Conservation (phyloP, 2,888 invertebrate genomes). For the Allacma fusca region DNA sequence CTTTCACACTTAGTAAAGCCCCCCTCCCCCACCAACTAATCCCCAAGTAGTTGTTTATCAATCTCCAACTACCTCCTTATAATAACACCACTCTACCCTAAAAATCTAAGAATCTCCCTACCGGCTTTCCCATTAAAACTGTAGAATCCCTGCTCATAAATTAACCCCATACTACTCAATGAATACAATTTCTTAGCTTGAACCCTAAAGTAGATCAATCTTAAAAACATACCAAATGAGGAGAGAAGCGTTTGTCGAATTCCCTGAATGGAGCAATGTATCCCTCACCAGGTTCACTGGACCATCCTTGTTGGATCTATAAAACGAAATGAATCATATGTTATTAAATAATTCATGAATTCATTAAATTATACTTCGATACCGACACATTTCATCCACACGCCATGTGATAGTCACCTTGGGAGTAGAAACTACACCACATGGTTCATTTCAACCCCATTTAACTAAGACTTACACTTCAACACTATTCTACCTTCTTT, state of each 20-base stretch:
- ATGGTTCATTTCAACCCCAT: not conserved
- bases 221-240: slow-evolving; percentile 77
- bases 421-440: not conserved
- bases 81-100: not conserved
- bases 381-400: not conserved
- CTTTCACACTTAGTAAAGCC: too few species aligned
- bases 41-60: too few species aligned
- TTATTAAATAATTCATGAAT: slow-evolving; percentile 12
- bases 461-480: too few species aligned
- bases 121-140: too few species aligned
- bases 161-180: too few species aligned
- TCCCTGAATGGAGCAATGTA: slow-evolving; percentile 90
- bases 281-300: slow-evolving; percentile 95
- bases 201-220: not conserved
- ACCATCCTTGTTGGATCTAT: slow-evolving; percentile 63
- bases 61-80: too few species aligned
- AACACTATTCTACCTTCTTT: too few species aligned
- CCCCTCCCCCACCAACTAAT: too few species aligned
- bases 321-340: slow-evolving; percentile 25
- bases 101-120: not conserved
- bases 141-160: too few species aligned
- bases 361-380: not conserved
- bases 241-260: slow-evolving; percentile 95
- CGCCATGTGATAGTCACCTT: not conserved
- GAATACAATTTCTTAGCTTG: too few species aligned